Conservation (phyloP, 2,888 invertebrate species). For the Synanthedon myopaeformis region DNA sequence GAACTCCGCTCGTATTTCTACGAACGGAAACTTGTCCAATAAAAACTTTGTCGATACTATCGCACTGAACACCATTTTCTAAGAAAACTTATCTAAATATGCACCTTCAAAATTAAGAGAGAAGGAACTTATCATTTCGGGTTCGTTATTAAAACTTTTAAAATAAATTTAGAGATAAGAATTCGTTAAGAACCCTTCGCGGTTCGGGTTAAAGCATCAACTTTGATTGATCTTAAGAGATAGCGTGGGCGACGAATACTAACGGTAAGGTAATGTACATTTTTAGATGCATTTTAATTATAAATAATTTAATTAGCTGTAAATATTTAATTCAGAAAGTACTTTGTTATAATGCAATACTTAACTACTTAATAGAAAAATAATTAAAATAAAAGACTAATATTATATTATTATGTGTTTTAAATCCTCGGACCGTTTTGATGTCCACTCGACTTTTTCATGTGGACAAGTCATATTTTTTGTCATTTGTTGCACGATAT, state of each 20-base stretch:
- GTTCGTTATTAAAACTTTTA: constrained; percentile 32
- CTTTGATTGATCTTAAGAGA: constrained; percentile 1
- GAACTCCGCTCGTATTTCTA: constrained; percentile 39
- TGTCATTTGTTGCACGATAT: no score
- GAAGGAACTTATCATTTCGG: constrained; percentile 18
- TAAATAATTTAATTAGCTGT: no score
- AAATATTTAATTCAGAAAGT: no score
- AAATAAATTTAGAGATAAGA: constrained; percentile 22
- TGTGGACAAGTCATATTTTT: no score
- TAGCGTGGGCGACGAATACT: constrained; percentile 6
- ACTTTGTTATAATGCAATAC: no score
- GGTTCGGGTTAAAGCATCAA: not conserved
- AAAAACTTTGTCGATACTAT: constrained; percentile 67
- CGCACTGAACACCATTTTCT: constrained; percentile 39
- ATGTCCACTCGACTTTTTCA: no score
- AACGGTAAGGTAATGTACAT: not conserved
- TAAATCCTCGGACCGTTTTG: no score
- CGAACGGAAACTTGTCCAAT: constrained; percentile 45
- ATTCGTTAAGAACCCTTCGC: constrained; percentile 3
- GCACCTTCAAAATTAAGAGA: not conserved
- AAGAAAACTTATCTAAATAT: constrained; percentile 18
- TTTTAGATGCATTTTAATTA: no score
- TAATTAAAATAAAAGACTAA: no score
- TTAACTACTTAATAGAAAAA: no score
- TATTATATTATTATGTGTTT: no score